Percentiles rank a stretch among this genome's conserved stretches.
Evolutionary conservation across 2,888 invertebrate species (phyloP).

Genomic region (Trisateles emortualis): DNA sequence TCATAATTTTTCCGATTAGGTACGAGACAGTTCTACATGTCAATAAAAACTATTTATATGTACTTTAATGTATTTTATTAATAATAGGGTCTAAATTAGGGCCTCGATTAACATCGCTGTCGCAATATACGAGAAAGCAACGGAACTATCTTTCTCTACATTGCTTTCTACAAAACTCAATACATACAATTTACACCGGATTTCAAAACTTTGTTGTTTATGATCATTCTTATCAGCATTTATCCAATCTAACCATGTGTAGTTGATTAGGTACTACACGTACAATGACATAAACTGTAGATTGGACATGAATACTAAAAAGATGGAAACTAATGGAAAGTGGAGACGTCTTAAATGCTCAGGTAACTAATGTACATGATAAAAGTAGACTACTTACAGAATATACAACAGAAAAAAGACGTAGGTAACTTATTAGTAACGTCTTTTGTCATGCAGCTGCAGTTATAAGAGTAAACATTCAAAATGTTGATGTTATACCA

Average conservation of each 20-base stretch:
- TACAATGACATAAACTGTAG: background rate
- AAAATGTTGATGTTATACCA: too few species aligned
- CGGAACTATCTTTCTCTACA: conserved; percentile 30
- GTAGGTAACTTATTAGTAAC: too few species aligned
- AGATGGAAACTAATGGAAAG: background rate
- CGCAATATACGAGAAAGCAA: conserved; percentile 41
- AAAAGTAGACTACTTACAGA: too few species aligned
- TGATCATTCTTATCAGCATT: conserved; percentile 1
- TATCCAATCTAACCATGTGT: background rate
- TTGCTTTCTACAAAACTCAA: conserved; percentile 44
- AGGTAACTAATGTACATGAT: too few species aligned
- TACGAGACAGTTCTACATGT: too few species aligned
- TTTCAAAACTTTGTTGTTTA: conserved; percentile 22
- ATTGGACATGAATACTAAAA: background rate
- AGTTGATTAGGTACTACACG: background rate
- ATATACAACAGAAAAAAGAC: too few species aligned
- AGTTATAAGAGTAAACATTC: too few species aligned
- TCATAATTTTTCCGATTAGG: too few species aligned
- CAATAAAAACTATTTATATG: too few species aligned
- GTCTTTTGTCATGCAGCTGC: too few species aligned
- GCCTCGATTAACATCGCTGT: conserved; percentile 23
- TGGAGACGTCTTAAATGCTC: too few species aligned
- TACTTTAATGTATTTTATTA: background rate
- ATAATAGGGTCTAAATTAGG: conserved; percentile 13
- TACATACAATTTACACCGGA: conserved; percentile 45